Percentiles rank a stretch among this genome's conserved stretches.
Conservation (phyloP, 1,140 invertebrate genomes). For the Calycopis cecrops region DNA sequence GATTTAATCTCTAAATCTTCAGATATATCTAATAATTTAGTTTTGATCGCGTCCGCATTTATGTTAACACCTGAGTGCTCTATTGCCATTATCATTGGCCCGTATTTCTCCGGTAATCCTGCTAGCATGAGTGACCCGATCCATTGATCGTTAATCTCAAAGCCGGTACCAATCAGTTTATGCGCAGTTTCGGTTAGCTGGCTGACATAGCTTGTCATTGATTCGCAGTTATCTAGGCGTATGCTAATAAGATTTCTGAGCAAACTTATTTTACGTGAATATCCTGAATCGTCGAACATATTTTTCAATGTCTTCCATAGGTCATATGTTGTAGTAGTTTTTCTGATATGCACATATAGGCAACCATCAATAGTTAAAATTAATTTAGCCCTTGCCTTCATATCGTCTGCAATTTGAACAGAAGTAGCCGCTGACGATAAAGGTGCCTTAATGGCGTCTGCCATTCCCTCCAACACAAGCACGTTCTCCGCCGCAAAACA, state of each 20-base stretch:
- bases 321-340: conserved; percentile 4
- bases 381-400: conserved; percentile 16
- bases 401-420: conserved; percentile 1
- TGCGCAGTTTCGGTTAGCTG: conserved; percentile 20
- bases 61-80: conserved; percentile 22
- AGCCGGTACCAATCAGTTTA: conserved; percentile 20
- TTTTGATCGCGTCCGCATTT: conserved; percentile 22
- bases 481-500: conserved; percentile 19
- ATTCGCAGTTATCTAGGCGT: conserved; percentile 14
- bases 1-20: conserved; percentile 17
- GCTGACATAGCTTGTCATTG: conserved; percentile 22
- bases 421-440: conserved; percentile 1
- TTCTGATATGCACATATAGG: conserved; percentile 21
- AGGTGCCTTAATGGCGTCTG: neutral
- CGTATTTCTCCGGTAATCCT: conserved; percentile 15
- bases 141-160: conserved; percentile 24
- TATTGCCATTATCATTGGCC: conserved; percentile 25
- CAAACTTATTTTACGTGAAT: conserved; percentile 16
- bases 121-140: conserved; percentile 21
- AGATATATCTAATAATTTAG: conserved; percentile 23
- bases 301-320: conserved; percentile 19
- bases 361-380: conserved; percentile 18
- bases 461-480: conserved; percentile 20
- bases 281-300: conserved; percentile 20
- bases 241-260: conserved; percentile 12